Percentiles rank a stretch among this genome's conserved stretches.
Conservation (phyloP, 2,797 vertebrate genomes). For the Alectoris magna region DNA sequence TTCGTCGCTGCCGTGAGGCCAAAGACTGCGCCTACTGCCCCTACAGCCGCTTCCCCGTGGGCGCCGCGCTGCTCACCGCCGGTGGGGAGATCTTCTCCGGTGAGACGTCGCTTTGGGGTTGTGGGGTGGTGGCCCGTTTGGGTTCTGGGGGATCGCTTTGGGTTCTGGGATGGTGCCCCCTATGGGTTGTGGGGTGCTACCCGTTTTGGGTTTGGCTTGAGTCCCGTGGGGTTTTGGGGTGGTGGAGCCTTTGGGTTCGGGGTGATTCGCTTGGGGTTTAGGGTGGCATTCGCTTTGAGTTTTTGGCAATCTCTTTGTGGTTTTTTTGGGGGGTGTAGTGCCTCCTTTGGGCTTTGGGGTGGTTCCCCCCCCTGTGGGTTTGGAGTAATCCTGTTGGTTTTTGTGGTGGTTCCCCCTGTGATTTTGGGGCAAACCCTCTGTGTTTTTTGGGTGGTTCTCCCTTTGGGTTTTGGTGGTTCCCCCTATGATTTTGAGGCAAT, state of each 20-base stretch:
- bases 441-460: no score
- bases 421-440: no score
- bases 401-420: not conserved
- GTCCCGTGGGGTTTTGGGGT: not conserved
- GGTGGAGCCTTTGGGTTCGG: not conserved
- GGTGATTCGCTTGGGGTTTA: not conserved
- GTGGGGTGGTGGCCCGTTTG: not conserved
- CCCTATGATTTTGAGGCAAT: not conserved
- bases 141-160: not conserved
- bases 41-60: conserved; percentile 93
- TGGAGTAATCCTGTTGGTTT: not conserved
- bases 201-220: not conserved
- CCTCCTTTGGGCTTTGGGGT: not conserved
- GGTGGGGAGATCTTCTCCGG: conserved; percentile 85
- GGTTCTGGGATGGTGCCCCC: not conserved
- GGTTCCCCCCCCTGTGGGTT: no score
- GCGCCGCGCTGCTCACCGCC: conserved; percentile 86
- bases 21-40: conserved; percentile 89
- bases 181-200: not conserved
- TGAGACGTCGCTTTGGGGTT: conserved; percentile 59
- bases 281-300: not conserved
- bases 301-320: not conserved
- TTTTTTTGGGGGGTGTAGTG: no score
- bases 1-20: conserved; percentile 71
- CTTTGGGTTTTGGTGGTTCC: not conserved